Conservation (phyloP, 2,888 invertebrate species). For the Drosophila macrospina region DNA sequence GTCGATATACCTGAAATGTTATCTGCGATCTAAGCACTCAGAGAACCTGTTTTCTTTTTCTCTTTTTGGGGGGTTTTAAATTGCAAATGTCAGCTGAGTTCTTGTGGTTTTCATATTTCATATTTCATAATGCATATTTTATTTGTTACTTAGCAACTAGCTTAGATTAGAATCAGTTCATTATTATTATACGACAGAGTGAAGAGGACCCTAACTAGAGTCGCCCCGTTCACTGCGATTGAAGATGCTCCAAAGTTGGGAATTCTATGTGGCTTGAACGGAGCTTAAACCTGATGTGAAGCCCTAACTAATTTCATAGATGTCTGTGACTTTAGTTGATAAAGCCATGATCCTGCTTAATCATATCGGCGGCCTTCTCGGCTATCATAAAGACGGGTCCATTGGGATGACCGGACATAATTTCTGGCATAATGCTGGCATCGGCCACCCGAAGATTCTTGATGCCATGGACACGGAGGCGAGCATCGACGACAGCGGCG, state of each 20-base stretch:
- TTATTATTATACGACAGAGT: constrained; percentile 34
- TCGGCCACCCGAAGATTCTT: constrained; percentile 86
- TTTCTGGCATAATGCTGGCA: constrained; percentile 87
- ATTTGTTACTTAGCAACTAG: constrained; percentile 28
- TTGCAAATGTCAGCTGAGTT: not conserved
- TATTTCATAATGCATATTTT: no score
- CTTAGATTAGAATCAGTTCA: constrained; percentile 76
- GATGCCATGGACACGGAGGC: constrained; percentile 86
- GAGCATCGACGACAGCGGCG: constrained; percentile 88
- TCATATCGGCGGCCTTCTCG: constrained; percentile 87
- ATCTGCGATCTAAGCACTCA: not conserved
- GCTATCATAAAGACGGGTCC: constrained; percentile 87
- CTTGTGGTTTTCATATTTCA: no score
- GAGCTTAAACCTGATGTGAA: constrained; percentile 55
- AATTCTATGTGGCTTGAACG: constrained; percentile 9
- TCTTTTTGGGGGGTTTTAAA: not conserved
- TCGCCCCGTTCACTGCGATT: constrained; percentile 13
- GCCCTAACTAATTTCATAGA: constrained; percentile 7
- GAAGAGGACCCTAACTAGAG: constrained; percentile 16
- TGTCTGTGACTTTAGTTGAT: constrained; percentile 72
- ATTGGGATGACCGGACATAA: constrained; percentile 87
- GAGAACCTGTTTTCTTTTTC: not conserved
- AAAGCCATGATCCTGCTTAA: constrained; percentile 86
- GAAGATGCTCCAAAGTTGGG: not conserved
- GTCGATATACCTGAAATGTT: not conserved